These are phyloP conservation scores for Magallana ariakensis DNA, from an alignment of 1,140 invertebrate genomes.

Conservation along the genomic window DNA sequence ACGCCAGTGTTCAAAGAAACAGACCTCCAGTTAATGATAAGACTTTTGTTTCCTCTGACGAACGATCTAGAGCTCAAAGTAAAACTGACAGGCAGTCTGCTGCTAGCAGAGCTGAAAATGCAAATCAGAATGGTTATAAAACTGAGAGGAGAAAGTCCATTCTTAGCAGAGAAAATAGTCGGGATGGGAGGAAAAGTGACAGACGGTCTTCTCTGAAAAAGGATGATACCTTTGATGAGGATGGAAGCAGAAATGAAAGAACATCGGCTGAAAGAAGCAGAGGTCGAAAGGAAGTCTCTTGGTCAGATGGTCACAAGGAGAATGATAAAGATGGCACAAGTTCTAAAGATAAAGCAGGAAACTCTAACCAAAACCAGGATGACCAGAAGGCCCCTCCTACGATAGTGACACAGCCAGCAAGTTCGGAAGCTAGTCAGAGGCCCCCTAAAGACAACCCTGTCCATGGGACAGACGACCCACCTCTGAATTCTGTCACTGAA, in stretches of 20 bases:
- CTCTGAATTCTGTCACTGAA: background rate
- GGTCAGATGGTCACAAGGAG: slow-evolving; percentile 13
- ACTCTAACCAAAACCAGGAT: slow-evolving; percentile 24
- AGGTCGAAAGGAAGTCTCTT: slow-evolving; percentile 33
- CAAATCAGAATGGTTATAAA: background rate
- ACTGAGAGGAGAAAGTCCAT: background rate
- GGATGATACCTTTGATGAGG: background rate
- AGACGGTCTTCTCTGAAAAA: background rate
- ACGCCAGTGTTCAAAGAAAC: background rate
- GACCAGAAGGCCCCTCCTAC: slow-evolving; percentile 24
- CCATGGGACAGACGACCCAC: background rate
- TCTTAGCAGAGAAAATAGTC: background rate
- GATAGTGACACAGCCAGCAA: background rate
- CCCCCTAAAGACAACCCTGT: background rate
- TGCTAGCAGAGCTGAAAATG: background rate
- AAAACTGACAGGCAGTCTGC: background rate
- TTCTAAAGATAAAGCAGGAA: background rate
- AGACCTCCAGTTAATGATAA: background rate
- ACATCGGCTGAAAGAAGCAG: slow-evolving; percentile 3
- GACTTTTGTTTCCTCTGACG: background rate
- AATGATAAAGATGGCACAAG: background rate
- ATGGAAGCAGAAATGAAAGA: background rate
- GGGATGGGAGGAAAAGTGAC: background rate
- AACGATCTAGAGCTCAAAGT: background rate
- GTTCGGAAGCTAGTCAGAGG: background rate